phyloP scores from a whole-genome alignment of 2,888 invertebrate species.

The Meganola albula region DNA sequence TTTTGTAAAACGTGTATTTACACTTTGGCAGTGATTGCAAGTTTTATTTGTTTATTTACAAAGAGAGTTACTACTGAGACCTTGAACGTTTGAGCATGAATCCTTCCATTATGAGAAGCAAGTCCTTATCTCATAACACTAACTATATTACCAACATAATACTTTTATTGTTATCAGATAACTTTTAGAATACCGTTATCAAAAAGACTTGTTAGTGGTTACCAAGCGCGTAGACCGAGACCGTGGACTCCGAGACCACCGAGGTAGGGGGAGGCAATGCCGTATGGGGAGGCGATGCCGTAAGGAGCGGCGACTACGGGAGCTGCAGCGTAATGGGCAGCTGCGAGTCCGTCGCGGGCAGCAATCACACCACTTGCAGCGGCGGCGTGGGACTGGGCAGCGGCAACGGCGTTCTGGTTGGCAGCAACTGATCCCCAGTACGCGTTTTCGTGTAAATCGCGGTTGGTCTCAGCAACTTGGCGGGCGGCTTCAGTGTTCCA shows the following conservation, averaged over 20 bases:
- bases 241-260: conserved; percentile 16
- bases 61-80: conserved; percentile 76
- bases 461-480: conserved; percentile 54
- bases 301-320: conserved; percentile 16
- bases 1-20: conserved; percentile 62
- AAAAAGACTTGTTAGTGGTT: too few species aligned
- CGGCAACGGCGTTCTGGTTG: conserved; percentile 61
- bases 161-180: neutral
- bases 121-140: conserved; percentile 33
- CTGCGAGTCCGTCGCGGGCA: conserved; percentile 14
- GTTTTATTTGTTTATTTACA: conserved; percentile 56
- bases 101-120: conserved; percentile 33
- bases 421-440: conserved; percentile 67
- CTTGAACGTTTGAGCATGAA: conserved; percentile 50
- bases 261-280: conserved; percentile 20
- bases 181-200: too few species aligned
- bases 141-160: conserved; percentile 11
- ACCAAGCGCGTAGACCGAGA: too few species aligned
- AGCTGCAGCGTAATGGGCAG: conserved; percentile 10
- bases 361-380: conserved; percentile 52
- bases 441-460: conserved; percentile 63
- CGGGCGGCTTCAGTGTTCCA: conserved; percentile 56
- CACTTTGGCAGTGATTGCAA: conserved; percentile 77
- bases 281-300: conserved; percentile 23
- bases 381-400: conserved; percentile 66